These are phyloP conservation scores for Drosophila seguyi DNA, from an alignment of 1,140 invertebrate genomes.

Conservation along the genomic window DNA sequence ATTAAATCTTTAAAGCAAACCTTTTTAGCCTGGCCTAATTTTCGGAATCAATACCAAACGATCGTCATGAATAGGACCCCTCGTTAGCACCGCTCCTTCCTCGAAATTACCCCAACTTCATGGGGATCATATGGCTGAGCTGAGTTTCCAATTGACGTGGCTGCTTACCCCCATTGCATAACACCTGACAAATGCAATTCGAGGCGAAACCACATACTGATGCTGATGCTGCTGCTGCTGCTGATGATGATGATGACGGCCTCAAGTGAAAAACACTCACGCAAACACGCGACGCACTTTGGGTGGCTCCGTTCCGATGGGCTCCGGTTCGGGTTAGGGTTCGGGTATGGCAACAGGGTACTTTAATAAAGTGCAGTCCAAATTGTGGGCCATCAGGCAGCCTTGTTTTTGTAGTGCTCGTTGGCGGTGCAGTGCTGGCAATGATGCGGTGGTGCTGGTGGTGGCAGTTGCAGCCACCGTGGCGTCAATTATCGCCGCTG, in stretches of 20 bases:
- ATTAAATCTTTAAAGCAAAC: not conserved
- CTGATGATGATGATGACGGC: slow-evolving; percentile 36
- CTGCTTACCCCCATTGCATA: slow-evolving; percentile 47
- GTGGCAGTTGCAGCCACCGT: slow-evolving; percentile 76
- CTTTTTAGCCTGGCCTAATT: no score
- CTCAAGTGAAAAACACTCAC: slow-evolving; percentile 69
- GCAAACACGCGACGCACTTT: slow-evolving; percentile 43
- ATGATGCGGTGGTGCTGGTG: slow-evolving; percentile 29
- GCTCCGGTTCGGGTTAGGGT: not conserved
- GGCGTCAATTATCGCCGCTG: slow-evolving; percentile 78
- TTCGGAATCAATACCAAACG: not conserved
- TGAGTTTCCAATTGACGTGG: slow-evolving; percentile 28
- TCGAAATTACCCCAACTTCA: slow-evolving; percentile 3
- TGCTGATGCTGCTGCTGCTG: slow-evolving; percentile 12
- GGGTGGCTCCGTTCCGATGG: slow-evolving; percentile 23
- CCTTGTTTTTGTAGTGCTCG: slow-evolving; percentile 6
- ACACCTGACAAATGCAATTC: slow-evolving; percentile 46
- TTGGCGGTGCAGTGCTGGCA: slow-evolving; percentile 3
- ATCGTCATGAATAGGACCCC: not conserved
- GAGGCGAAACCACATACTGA: slow-evolving; percentile 29
- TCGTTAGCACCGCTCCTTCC: not conserved
- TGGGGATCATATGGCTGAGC: slow-evolving; percentile 14
- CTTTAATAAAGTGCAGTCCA: slow-evolving; percentile 76
- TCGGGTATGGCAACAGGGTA: slow-evolving; percentile 23
- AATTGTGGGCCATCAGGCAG: slow-evolving; percentile 52